These are phyloP conservation scores for Leptinotarsa defecta DNA, from an alignment of 1,140 invertebrate genomes.

Conservation along the genomic window DNA sequence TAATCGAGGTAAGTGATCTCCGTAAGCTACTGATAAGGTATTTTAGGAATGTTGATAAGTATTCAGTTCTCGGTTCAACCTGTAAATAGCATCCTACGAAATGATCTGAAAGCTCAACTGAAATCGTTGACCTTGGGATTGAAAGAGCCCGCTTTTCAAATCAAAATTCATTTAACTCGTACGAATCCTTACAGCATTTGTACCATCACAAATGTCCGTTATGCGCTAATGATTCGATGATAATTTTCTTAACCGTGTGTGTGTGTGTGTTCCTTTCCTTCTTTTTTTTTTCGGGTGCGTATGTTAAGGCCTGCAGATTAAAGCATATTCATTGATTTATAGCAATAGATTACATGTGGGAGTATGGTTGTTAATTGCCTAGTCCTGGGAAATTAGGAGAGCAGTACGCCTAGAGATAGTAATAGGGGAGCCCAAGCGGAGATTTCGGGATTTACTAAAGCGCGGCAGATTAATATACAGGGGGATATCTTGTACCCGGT, in stretches of 20 bases:
- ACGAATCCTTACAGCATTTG: not conserved
- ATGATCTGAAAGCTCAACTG: too few species aligned
- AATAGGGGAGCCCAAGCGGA: too few species aligned
- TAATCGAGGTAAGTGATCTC: too few species aligned
- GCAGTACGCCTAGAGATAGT: not conserved
- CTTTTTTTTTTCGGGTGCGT: not conserved
- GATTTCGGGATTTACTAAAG: too few species aligned
- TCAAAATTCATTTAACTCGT: not conserved
- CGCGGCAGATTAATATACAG: too few species aligned
- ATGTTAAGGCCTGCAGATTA: not conserved
- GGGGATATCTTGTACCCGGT: too few species aligned
- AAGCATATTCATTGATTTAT: not conserved
- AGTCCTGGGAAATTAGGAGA: not conserved
- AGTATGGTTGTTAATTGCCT: not conserved
- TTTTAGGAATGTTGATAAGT: too few species aligned
- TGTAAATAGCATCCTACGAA: too few species aligned
- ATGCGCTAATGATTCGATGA: conserved; percentile 2
- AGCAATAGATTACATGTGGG: not conserved
- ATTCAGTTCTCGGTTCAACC: too few species aligned
- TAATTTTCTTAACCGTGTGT: not conserved
- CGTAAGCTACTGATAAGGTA: too few species aligned
- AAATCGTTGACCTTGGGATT: too few species aligned
- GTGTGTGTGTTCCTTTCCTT: not conserved
- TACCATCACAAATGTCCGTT: not conserved
- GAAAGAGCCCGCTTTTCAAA: not conserved